Base-by-base conservation (phyloP, 1,140 invertebrate genomes). In the Drosophila ercepeae region DNA sequence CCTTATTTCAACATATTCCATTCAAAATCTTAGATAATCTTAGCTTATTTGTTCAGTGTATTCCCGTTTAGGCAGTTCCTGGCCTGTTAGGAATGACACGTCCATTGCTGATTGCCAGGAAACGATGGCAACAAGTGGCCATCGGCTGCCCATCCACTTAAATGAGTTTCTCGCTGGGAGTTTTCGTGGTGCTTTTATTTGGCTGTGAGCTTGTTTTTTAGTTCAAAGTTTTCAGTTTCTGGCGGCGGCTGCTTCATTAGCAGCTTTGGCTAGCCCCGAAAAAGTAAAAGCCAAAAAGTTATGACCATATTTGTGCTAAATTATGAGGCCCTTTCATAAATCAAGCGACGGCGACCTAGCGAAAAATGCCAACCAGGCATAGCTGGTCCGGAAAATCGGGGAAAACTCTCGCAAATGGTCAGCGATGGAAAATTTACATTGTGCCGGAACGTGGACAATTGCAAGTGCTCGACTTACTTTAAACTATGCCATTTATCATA, bases 401-500 rank as follows among this genome's bases (percentile, higher is more conserved):
- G 39, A 51, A 70, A 59, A 60, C 54, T 68, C 36, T 67, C 76
- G 58, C 59, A 89, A 86, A 79, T 72, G 57, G 75, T 60, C 75
- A 68, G 76, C 61, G 57, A 5, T 36, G 67, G 44, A 86, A 39
- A 86, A 86, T 84, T 84, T 84, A 76, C 81, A 86, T 84, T 84
- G 79, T 84, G 67, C 46, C 54, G 23, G 44, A 39, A 49, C 27
- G 51, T 78, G 75, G 58, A 89, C 76, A 89, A 89, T 79, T 78
- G 84, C 83, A 74, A 78, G 84, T 73, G 78, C 55, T 70, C 69
- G 72, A 75, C 77, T 89, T 68, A 81, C 71, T 73, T 70, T 70
- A 89, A 81, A 81, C 76, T 84, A 74, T 89, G 78, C 76, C 86
- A 89, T 89, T 89, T 89, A 89, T 89, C 84, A 89, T 89, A 86